phyloP scores from a whole-genome alignment of 1,140 invertebrate species.

The Sarcophaga bullata region DNA sequence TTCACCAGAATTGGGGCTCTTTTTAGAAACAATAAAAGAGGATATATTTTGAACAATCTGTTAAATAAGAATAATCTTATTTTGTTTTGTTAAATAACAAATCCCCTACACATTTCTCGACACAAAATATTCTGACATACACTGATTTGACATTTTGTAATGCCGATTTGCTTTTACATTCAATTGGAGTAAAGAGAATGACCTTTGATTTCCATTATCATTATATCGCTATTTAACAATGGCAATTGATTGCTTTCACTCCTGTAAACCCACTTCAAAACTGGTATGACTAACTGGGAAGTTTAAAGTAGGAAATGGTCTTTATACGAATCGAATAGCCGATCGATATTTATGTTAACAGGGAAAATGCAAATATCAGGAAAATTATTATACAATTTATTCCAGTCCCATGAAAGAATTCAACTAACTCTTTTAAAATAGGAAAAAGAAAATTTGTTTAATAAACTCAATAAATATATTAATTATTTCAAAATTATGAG shows the following conservation, averaged over 20 bases:
- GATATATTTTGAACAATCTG: background rate
- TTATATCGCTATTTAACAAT: constrained; percentile 12
- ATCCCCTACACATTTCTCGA: constrained; percentile 13
- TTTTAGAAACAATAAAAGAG: background rate
- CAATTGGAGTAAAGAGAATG: background rate
- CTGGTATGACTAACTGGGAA: background rate
- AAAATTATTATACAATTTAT: background rate
- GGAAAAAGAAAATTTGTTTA: background rate
- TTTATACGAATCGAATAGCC: background rate
- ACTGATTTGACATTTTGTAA: background rate
- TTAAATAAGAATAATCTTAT: no score
- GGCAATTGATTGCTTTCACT: background rate
- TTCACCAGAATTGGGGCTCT: background rate
- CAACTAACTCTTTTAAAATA: background rate
- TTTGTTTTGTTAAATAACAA: constrained; percentile 5
- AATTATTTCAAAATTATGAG: background rate
- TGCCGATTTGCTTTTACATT: background rate
- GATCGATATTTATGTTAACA: background rate
- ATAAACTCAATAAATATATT: constrained; percentile 7
- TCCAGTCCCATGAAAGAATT: background rate
- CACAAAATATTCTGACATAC: background rate
- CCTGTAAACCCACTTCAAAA: background rate
- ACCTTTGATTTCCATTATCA: background rate
- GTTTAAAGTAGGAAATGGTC: background rate
- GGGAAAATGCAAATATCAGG: background rate